Evolutionary conservation across 2,888 invertebrate genomes (phyloP), one percentile per base, ranked within the genome.

Genomic region (Apamea monoglypha): DNA sequence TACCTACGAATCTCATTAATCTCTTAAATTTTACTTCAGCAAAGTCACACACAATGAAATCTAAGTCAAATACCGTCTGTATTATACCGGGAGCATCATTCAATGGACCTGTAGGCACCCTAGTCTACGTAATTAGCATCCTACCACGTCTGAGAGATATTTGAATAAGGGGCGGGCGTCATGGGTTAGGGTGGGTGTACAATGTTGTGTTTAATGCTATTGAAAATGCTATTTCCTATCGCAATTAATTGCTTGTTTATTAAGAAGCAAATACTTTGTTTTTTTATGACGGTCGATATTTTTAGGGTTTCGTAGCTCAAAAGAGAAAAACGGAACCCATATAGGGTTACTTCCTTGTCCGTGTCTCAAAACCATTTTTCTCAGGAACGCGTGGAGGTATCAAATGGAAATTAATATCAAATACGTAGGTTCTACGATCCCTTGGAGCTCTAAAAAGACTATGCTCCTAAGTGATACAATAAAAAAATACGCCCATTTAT

Each of bases 51-150:
- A 84, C 82, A 87, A 88, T 73, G 40, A 74, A 82, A 86, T 89
- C 80, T 84, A 83, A 90, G 88, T 85, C 81, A 83, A 83, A 85
- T 79, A 69, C 61, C 71, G 67, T 81, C 69, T 75, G 72, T 73
- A 81, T 83, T 83, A 82, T 83, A 88, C 53, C 84, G 86, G 90
- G 89, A 92, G 93, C 91, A 91, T 91, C 91, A 91, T 91, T 92
- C 89, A 92, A 93, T 93, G 90, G 88, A 72, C 81, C 74, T 87
- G 82, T 88, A 91, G 93, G 91, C 94, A 92, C 92, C 92, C 93
- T 91, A 92, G 93, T 91, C 91, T 88, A 89, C 91, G 92, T 95
- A 95, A 95, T 95, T 95, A 95, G 95, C 95, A 94, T 93, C 93
- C 92, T 91, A 90, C 91, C 91, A 91, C 90, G 92, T 92, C 93